Conservation (phyloP, 2,113 vertebrate species). For the Hymenochirus boettgeri region DNA sequence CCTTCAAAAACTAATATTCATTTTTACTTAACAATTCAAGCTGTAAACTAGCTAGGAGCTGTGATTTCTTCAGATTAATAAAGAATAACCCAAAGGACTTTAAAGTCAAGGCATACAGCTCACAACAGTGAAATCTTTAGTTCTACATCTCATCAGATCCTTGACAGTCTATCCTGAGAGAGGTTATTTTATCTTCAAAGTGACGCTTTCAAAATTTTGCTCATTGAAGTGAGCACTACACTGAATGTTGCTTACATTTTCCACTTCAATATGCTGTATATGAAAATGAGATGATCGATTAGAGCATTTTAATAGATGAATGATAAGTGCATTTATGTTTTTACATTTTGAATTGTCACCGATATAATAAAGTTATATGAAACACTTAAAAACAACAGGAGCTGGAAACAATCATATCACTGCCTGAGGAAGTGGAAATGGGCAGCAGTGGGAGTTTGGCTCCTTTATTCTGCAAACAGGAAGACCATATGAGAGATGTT, state of each 20-base stretch:
- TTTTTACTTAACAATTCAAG: slow-evolving; percentile 57
- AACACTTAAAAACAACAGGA: too few species aligned
- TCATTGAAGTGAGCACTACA: slow-evolving; percentile 50
- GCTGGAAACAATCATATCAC: too few species aligned
- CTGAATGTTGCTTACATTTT: slow-evolving; percentile 39
- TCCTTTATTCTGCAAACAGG: too few species aligned
- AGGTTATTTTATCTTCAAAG: slow-evolving; percentile 59
- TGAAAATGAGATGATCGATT: too few species aligned
- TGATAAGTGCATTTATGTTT: too few species aligned
- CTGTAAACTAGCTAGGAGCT: slow-evolving; percentile 55
- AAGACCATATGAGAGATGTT: too few species aligned
- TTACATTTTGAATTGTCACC: too few species aligned
- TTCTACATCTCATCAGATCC: slow-evolving; percentile 47
- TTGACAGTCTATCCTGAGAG: slow-evolving; percentile 55
- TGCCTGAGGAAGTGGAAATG: too few species aligned
- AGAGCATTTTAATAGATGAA: too few species aligned
- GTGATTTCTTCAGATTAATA: slow-evolving; percentile 61
- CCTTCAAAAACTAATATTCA: slow-evolving; percentile 44
- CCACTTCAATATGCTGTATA: slow-evolving; percentile 46
- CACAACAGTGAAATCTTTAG: slow-evolving; percentile 49
- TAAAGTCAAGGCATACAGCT: slow-evolving; percentile 52
- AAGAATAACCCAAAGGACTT: slow-evolving; percentile 58
- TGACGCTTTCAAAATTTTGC: slow-evolving; percentile 51
- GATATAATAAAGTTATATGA: too few species aligned
- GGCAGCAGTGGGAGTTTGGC: too few species aligned